phyloP scores from a whole-genome alignment of 2,797 vertebrate genomes.

The Synaphobranchus kaupii region DNA sequence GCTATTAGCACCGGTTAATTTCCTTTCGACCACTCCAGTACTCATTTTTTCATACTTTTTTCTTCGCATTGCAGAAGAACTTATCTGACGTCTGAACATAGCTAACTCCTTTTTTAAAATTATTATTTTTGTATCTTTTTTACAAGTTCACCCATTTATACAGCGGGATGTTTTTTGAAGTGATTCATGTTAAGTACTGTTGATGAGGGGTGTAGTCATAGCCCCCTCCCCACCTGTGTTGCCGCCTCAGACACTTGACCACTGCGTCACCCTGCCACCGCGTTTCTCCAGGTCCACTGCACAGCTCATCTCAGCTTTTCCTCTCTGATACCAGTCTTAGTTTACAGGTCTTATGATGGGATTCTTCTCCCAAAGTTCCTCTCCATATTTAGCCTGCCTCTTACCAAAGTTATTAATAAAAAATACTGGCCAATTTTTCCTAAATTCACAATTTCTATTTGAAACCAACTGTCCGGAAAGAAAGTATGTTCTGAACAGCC shows the following conservation, averaged over 20 bases:
- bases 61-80: neutral
- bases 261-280: neutral
- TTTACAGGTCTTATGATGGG: neutral
- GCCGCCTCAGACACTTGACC: neutral
- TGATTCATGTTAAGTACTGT: neutral
- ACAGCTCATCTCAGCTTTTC: no score
- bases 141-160: neutral
- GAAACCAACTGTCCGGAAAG: slow-evolving; percentile 35
- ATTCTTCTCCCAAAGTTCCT: neutral
- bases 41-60: no score
- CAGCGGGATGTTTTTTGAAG: neutral
- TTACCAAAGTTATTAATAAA: neutral
- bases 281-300: no score
- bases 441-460: neutral
- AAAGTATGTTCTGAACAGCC: slow-evolving; percentile 20
- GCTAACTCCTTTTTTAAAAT: no score
- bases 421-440: neutral
- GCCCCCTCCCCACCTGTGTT: neutral
- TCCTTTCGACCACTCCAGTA: slow-evolving; percentile 1
- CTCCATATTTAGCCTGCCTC: neutral
- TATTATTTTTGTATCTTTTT: no score
- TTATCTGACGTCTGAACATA: neutral
- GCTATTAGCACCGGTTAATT: slow-evolving; percentile 33
- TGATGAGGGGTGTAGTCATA: neutral
- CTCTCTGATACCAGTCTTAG: no score